Percentiles rank a stretch among this genome's conserved stretches.
Conservation (phyloP, 2,797 vertebrate genomes). For the Xenops minutus region DNA sequence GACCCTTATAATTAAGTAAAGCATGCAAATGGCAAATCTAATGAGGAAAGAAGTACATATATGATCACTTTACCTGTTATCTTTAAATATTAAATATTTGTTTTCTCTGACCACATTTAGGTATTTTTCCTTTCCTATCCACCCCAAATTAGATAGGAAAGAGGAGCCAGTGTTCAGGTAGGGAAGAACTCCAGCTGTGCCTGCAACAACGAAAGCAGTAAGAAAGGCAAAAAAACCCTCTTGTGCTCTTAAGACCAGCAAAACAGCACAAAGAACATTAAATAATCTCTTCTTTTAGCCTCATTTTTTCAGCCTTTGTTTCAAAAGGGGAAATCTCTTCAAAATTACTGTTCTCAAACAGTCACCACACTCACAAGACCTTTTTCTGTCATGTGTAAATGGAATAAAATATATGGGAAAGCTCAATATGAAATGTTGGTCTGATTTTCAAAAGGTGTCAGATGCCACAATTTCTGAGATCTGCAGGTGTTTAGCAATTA, state of each 20-base stretch:
- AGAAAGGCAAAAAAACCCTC: neutral
- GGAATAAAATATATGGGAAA: neutral
- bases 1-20: slow-evolving; percentile 27
- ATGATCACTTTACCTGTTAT: neutral
- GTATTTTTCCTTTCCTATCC: neutral
- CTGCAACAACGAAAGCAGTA: neutral
- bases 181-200: slow-evolving; percentile 22
- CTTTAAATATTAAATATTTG: slow-evolving; percentile 22
- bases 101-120: slow-evolving; percentile 5
- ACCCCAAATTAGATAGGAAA: neutral
- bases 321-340: slow-evolving; percentile 29
- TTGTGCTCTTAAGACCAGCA: neutral
- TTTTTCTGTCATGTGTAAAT: neutral
- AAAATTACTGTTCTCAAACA: slow-evolving; percentile 8
- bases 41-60: neutral
- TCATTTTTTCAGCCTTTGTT: slow-evolving; percentile 20
- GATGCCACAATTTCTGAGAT: neutral
- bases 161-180: neutral
- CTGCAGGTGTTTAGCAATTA: neutral
- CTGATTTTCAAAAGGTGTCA: neutral
- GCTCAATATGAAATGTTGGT: neutral
- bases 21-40: slow-evolving; percentile 6
- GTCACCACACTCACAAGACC: neutral
- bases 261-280: slow-evolving; percentile 18
- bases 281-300: neutral